phyloP scores from a whole-genome alignment of 2,888 invertebrate species.

The Leptogaster cylindrica region DNA sequence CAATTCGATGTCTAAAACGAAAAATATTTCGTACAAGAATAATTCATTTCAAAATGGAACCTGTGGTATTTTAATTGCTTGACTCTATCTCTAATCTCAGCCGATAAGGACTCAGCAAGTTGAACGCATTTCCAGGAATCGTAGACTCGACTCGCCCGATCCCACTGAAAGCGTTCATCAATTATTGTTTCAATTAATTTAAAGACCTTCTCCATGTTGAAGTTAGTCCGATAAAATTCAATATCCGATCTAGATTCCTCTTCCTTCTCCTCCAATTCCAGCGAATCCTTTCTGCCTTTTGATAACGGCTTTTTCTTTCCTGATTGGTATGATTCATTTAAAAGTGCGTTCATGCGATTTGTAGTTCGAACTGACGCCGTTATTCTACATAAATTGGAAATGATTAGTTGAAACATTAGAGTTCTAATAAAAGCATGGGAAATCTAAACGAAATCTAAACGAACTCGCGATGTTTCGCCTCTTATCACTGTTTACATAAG shows the following conservation, averaged over 20 bases:
- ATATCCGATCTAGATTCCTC: conserved; percentile 56
- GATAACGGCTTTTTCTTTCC: conserved; percentile 40
- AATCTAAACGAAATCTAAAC: too few relatives aligned
- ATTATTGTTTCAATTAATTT: conserved; percentile 58
- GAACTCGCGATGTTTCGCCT: too few relatives aligned
- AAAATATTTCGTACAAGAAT: not conserved
- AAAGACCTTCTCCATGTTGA: conserved; percentile 59
- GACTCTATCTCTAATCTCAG: conserved; percentile 57
- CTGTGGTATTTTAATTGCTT: conserved; percentile 57
- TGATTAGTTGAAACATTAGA: too few relatives aligned
- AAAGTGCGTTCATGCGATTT: conserved; percentile 60
- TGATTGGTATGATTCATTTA: conserved; percentile 56
- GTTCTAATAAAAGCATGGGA: too few relatives aligned
- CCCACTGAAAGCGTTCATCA: conserved; percentile 60
- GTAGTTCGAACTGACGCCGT: conserved; percentile 61
- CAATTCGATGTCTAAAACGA: conserved; percentile 57
- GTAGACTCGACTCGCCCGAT: conserved; percentile 59
- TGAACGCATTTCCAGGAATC: conserved; percentile 60
- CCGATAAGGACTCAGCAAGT: conserved; percentile 56
- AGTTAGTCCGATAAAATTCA: conserved; percentile 56
- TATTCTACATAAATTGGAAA: too few relatives aligned
- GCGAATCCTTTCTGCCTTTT: not conserved
- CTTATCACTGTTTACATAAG: too few relatives aligned
- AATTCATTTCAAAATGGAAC: conserved; percentile 52
- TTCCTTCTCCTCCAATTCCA: conserved; percentile 48